These are phyloP conservation scores for Entomyzon cyanotis DNA, from an alignment of 2,113 vertebrate genomes.

Conservation along the genomic window DNA sequence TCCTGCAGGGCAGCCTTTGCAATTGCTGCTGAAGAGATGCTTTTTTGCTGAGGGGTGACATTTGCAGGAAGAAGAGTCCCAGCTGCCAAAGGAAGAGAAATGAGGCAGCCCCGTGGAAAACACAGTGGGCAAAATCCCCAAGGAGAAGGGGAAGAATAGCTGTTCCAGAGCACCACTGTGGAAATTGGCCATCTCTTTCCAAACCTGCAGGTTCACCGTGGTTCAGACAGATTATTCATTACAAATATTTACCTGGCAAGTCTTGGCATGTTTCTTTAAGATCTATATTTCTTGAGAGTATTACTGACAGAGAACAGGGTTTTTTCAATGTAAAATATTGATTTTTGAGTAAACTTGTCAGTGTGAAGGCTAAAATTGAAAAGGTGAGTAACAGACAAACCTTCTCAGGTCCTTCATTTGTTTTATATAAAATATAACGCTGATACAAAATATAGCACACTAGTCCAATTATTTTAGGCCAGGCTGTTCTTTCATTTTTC, in stretches of 20 bases:
- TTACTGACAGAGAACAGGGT: neutral
- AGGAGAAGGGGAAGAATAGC: neutral
- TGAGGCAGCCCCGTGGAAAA: neutral
- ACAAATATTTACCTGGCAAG: conserved; percentile 32
- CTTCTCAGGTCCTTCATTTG: neutral
- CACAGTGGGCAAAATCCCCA: neutral
- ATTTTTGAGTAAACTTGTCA: conserved; percentile 30
- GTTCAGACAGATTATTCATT: conserved; percentile 11
- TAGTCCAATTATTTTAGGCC: neutral
- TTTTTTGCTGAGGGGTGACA: neutral
- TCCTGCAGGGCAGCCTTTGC: neutral
- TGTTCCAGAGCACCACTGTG: neutral
- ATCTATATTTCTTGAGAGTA: conserved; percentile 6
- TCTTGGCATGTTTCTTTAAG: conserved; percentile 21
- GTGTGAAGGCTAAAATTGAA: conserved; percentile 14
- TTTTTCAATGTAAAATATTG: conserved; percentile 36
- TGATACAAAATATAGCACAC: neutral
- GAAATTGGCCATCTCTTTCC: neutral
- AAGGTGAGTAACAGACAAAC: neutral
- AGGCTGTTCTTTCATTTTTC: neutral
- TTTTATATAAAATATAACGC: neutral
- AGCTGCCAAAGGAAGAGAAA: conserved; percentile 13
- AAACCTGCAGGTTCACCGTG: neutral
- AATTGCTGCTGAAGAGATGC: neutral
- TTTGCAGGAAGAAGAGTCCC: conserved; percentile 3